Conservation (phyloP, 2,888 invertebrate genomes). For the Ariolimax columbianus region DNA sequence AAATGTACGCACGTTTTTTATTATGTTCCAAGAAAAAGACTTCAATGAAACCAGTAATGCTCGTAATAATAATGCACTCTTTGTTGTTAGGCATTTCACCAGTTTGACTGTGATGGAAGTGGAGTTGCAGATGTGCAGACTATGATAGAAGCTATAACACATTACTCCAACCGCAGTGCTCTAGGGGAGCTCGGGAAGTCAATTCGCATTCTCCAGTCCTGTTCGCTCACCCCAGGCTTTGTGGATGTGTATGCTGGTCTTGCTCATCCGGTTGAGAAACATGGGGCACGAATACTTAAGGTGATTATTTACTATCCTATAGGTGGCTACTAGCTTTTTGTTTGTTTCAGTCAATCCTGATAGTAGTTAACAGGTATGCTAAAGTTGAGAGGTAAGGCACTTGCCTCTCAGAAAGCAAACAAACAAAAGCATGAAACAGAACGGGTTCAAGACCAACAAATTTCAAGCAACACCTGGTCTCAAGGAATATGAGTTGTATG, state of each 20-base stretch:
- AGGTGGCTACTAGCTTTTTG: too few species aligned
- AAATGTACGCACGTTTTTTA: too few species aligned
- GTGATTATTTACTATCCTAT: slow-evolving; percentile 59
- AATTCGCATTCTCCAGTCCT: slow-evolving; percentile 75
- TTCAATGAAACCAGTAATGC: not conserved
- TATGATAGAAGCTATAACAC: slow-evolving; percentile 71
- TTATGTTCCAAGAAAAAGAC: too few species aligned
- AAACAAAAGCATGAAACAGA: too few species aligned
- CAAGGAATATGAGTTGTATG: too few species aligned
- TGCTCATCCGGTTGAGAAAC: slow-evolving; percentile 71
- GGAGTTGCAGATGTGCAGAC: slow-evolving; percentile 75
- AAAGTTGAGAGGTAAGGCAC: too few species aligned
- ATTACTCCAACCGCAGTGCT: slow-evolving; percentile 66
- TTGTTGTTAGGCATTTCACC: slow-evolving; percentile 67
- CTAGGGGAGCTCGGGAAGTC: slow-evolving; percentile 74
- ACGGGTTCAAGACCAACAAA: too few species aligned
- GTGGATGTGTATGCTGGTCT: slow-evolving; percentile 77
- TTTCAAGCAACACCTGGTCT: too few species aligned
- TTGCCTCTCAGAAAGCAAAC: too few species aligned
- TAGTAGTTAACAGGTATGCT: too few species aligned
- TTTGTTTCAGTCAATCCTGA: too few species aligned
- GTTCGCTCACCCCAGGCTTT: slow-evolving; percentile 77
- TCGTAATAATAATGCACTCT: not conserved
- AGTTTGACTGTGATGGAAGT: slow-evolving; percentile 77
- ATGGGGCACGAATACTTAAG: slow-evolving; percentile 74